These are phyloP conservation scores for Anabacerthia variegaticeps DNA, from an alignment of 2,797 vertebrate genomes.

Conservation along the genomic window DNA sequence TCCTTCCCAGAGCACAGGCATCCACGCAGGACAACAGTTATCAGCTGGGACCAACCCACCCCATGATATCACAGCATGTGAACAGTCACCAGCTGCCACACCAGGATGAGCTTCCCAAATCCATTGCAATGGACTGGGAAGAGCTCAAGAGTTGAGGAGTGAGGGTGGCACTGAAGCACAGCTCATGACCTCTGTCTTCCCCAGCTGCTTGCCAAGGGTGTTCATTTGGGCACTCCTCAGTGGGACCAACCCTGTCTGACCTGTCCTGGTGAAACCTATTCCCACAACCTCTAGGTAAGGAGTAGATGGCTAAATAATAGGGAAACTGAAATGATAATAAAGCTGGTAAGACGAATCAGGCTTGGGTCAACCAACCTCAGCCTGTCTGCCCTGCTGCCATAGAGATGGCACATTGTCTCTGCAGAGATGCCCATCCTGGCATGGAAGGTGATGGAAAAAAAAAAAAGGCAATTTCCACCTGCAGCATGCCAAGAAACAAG, in stretches of 20 bases:
- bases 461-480: not conserved
- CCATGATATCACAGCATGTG: not conserved
- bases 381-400: not conserved
- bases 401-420: not conserved
- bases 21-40: not conserved
- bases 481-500: not conserved
- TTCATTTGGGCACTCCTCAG: not conserved
- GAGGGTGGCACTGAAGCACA: not conserved
- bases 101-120: not conserved
- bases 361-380: not conserved
- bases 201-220: rapidly evolving
- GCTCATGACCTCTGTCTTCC: not conserved
- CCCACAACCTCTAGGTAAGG: not conserved
- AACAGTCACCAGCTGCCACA: not conserved
- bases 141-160: not conserved
- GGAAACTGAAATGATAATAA: not conserved
- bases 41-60: not conserved
- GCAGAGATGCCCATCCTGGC: not conserved
- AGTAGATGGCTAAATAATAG: not conserved
- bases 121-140: not conserved
- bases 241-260: not conserved
- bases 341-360: not conserved
- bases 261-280: not conserved
- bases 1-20: not conserved
- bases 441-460: not conserved